A percentile compares a stretch with the other conserved stretches of the same genome.
Evolutionary conservation across 2,888 invertebrate species (phyloP).

Genomic region (Melanophora roralis): DNA sequence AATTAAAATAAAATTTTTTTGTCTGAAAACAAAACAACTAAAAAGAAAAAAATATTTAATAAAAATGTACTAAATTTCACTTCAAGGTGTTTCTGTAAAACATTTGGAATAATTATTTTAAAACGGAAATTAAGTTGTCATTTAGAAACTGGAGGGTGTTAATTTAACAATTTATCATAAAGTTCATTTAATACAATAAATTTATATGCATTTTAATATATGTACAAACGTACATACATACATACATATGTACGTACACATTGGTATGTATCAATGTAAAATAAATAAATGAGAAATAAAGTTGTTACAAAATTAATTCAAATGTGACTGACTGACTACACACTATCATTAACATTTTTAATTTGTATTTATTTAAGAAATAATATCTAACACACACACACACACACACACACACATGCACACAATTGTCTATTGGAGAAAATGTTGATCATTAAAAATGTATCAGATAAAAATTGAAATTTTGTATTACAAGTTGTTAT

Average conservation of each 20-base stretch:
- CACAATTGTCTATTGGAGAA: not conserved
- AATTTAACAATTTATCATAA: constrained; percentile 20
- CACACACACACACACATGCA: not conserved
- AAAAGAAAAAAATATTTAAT: not conserved
- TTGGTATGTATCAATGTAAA: not conserved
- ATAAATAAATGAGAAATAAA: not conserved
- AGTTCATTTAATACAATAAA: too few relatives aligned
- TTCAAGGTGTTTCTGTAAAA: constrained; percentile 24
- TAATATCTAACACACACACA: not conserved
- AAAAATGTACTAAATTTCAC: constrained; percentile 3
- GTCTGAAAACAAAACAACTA: too few relatives aligned
- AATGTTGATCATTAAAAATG: not conserved
- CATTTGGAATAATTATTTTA: constrained; percentile 55
- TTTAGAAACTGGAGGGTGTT: constrained; percentile 55
- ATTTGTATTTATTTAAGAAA: constrained; percentile 11
- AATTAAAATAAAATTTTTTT: constrained; percentile 11
- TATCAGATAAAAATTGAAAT: not conserved
- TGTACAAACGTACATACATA: too few relatives aligned
- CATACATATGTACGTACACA: too few relatives aligned
- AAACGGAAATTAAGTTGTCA: constrained; percentile 62
- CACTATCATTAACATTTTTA: constrained; percentile 17
- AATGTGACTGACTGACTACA: constrained; percentile 6
- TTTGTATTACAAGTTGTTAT: not conserved
- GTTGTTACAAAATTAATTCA: constrained; percentile 21
- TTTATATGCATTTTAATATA: too few relatives aligned